A percentile compares a stretch with the other conserved stretches of the same genome.
Conservation (phyloP, 2,888 invertebrate genomes). For the Blomia tropicalis region DNA sequence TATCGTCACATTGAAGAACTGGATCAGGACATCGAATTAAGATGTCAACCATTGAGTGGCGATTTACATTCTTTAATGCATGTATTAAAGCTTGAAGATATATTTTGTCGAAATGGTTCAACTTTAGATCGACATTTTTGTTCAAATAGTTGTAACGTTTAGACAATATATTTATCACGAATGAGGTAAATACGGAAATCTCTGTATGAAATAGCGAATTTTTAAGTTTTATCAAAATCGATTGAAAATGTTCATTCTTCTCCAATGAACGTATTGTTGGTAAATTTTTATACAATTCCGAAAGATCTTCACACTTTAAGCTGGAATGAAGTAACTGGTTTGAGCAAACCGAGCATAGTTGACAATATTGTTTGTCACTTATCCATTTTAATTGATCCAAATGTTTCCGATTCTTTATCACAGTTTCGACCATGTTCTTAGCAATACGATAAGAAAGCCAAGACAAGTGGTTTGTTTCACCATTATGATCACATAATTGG, state of each 20-base stretch:
- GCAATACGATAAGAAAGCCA: not conserved
- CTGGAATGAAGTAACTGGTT: not conserved
- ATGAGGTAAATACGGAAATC: not conserved
- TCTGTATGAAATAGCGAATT: constrained; percentile 13
- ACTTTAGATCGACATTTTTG: not conserved
- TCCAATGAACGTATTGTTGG: not conserved
- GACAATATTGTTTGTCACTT: not conserved
- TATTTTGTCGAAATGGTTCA: constrained; percentile 4
- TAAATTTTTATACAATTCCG: not conserved
- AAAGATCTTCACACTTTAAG: not conserved
- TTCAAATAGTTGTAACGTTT: not conserved
- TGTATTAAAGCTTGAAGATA: constrained; percentile 19
- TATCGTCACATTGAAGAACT: constrained; percentile 13
- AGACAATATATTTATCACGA: not conserved
- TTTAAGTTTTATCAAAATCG: not conserved
- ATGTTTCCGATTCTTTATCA: not conserved
- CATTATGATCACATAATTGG: not conserved
- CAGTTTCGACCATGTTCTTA: not conserved
- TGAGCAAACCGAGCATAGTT: constrained; percentile 6
- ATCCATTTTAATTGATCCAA: not conserved
- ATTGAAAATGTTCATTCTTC: not conserved
- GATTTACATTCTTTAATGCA: constrained; percentile 18
- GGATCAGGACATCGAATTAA: constrained; percentile 20
- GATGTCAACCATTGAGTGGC: not conserved
- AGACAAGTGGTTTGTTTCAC: not conserved